These are phyloP conservation scores for Eristalis arbustorum DNA, from an alignment of 2,888 invertebrate species.

Conservation along the genomic window DNA sequence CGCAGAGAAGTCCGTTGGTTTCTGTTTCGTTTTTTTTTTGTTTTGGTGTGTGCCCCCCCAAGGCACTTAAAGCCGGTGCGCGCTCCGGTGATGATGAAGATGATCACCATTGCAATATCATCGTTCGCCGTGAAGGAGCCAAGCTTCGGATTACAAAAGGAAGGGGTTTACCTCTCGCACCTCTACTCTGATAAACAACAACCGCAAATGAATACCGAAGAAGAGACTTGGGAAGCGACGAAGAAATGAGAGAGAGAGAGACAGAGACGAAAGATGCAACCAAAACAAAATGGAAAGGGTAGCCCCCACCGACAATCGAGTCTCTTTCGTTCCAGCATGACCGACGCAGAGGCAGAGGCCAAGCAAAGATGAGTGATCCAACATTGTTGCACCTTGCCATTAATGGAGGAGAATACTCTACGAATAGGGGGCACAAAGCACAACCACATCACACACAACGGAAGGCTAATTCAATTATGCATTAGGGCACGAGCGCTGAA, in stretches of 20 bases:
- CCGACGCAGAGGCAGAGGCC: background rate
- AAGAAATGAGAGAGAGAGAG: too few relatives aligned
- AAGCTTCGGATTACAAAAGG: constrained; percentile 42
- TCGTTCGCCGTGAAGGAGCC: constrained; percentile 37
- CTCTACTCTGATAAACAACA: constrained; percentile 52
- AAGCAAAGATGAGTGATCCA: constrained; percentile 61
- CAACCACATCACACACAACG: constrained; percentile 19
- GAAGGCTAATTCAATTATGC: constrained; percentile 65
- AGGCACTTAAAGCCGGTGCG: constrained; percentile 55
- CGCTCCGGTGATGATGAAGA: constrained; percentile 28
- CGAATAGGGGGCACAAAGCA: constrained; percentile 31
- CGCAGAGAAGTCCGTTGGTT: constrained; percentile 39
- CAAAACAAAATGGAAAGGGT: constrained; percentile 18
- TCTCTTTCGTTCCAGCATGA: constrained; percentile 26
- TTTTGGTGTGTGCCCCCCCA: constrained; percentile 7
- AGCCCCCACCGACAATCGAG: constrained; percentile 10
- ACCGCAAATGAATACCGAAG: constrained; percentile 15
- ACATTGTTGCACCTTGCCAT: constrained; percentile 68
- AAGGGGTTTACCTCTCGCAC: constrained; percentile 51
- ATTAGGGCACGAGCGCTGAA: constrained; percentile 70
- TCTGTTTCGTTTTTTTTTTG: constrained; percentile 33
- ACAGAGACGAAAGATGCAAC: background rate
- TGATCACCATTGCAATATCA: constrained; percentile 51
- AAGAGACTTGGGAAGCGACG: background rate
- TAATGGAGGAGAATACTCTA: constrained; percentile 52